Evolutionary conservation across 1,140 invertebrate genomes (phyloP), one percentile per base, ranked within the genome.

Genomic region (Drosophila busckii): DNA sequence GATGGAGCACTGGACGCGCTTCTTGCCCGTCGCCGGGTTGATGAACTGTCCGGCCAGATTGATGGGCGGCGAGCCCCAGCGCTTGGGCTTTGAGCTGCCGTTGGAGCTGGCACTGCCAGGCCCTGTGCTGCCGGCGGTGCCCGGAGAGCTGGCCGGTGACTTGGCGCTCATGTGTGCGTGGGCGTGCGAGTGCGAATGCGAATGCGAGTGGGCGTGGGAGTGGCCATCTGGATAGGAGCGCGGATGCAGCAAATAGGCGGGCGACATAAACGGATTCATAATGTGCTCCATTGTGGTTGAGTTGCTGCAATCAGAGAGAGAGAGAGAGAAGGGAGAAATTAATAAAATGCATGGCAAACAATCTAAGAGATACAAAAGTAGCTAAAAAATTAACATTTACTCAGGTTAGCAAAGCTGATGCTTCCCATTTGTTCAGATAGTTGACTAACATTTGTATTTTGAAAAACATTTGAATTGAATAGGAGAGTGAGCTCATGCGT

Each of bases 1-100:
- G 34, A 98, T 97, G 86, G 97, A 97, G 89, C 98, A 99, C 88
- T 99, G 95, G 31, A 99, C 98, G 67, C 98, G 92, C 86, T 99
- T 98, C 89, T 98, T 98, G 9, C 96, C 96, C 4, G 95, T 96
- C 0, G 94, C 92, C 3, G 96, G 95, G 86, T 97, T 97, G 63
- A 97, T 96, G 76, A 96, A 94, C 67, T 96, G 93, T 1, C 94
- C 94, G 2, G 95, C 95, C 41, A 97, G 89, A 52, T 96, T 95
- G 10, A 95, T 91, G 0, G 97, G 96, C 50, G 93, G 88, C 0
- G 91, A 87, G 20, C 85, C 85, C 85, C 85, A 87, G 19, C 85
- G 82, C 16, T 85, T 86, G 1, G 71, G 85, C 26, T 87, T 85
- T 1, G 46, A 19, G 13, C 2, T 46, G 7, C 4, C 8, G 1